Base-by-base conservation (phyloP, 2,113 vertebrate species). In the Megalops atlanticus region DNA sequence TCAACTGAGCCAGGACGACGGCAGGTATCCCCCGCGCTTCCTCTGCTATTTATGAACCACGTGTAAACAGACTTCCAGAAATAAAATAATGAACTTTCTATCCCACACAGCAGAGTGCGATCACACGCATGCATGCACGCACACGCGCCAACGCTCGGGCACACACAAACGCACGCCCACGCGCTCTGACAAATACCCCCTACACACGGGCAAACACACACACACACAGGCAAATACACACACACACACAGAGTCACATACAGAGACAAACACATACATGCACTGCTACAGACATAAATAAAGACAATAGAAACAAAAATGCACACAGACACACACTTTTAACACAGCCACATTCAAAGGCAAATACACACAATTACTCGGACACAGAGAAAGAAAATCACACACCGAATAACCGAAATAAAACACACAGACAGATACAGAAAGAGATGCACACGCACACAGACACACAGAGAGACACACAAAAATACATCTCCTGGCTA, bases 11-110 rank as follows among this genome's bases (percentile, higher is more conserved):
- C 86, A 88, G 85, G 89, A 88, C 88, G 86, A 88, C 82, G 87
- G 84, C 92, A 94, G 93, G 94, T 93, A 93, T 93, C 91, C 90
- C 91, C 91, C 89, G 80, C 88, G 90, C 88, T 93, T 92, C 92
- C 93, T 92, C 73, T 1, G 86, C 91, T 94, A 94, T 95, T 95
- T 93, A 90, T 94, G 93, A 88, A 85, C 81, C 70, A 74, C 35
- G 83, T 91, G 89, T 87, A 88, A 45, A 87, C 78, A 41, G 71
- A 47, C 83, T 89, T 88, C 91, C 92, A 92, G 92, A 94, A 95
- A 95, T 94, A 95, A 92, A 85, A 91, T 87, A 40, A 85, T 80
- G 87, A 88, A 88, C 92, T 92, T 93, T 92, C 90, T 91, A 91
- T 84, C 89, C 86, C 78, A 81, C 87, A 90, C 86, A 87, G 90